Percentiles rank a stretch among this genome's conserved stretches.
These are phyloP conservation scores for Musca vetustissima DNA, from an alignment of 1,140 invertebrate genomes.

Conservation along the genomic window DNA sequence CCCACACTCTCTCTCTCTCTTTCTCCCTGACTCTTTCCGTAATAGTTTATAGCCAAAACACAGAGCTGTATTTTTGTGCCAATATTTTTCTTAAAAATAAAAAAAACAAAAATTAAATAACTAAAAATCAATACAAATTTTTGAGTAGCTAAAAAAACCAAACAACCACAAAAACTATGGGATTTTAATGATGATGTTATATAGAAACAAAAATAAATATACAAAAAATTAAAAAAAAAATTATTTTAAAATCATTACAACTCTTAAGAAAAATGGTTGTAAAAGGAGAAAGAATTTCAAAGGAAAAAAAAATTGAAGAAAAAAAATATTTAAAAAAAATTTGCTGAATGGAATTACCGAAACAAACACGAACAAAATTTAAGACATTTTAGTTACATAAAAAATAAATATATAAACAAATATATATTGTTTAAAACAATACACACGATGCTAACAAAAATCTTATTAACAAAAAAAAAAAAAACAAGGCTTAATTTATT, in stretches of 20 bases:
- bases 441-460: not conserved
- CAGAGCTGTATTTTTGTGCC: conserved; percentile 20
- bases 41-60: not conserved
- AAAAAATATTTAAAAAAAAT: not conserved
- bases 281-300: not conserved
- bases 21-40: no score
- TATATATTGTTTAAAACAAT: conserved; percentile 11
- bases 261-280: not conserved
- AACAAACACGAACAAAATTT: not conserved
- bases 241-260: conserved; percentile 1
- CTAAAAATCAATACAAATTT: conserved; percentile 13
- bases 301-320: not conserved
- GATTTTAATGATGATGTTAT: conserved; percentile 6
- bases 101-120: not conserved
- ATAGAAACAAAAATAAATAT: conserved; percentile 3
- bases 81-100: conserved; percentile 13
- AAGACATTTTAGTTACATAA: conserved; percentile 3
- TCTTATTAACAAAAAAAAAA: conserved; percentile 1
- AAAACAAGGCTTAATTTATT: conserved; percentile 28
- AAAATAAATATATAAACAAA: not conserved
- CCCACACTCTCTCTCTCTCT: no score
- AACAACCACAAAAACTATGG: not conserved
- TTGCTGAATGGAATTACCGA: not conserved
- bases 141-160: conserved; percentile 6
- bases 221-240: conserved; percentile 5